These are phyloP conservation scores for Lagodon rhomboides DNA, from an alignment of 2,797 vertebrate genomes.

Conservation along the genomic window DNA sequence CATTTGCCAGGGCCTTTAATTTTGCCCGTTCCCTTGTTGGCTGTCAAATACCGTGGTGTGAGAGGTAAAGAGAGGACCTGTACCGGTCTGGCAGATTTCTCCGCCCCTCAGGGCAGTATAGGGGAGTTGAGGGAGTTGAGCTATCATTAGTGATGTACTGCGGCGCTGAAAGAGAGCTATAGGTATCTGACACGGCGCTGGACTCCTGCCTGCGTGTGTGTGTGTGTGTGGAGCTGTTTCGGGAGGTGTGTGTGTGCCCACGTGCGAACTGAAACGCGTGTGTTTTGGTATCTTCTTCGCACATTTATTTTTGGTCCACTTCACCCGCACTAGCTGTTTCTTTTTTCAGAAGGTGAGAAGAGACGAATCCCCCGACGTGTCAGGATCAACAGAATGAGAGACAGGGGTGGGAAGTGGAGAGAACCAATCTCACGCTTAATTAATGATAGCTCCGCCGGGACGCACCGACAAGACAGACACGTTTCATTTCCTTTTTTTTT, in stretches of 20 bases:
- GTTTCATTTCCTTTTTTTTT: conserved; percentile 46
- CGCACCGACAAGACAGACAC: conserved; percentile 36
- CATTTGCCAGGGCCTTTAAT: conserved; percentile 79
- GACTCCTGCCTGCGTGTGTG: conserved; percentile 16
- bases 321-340: conserved; percentile 50
- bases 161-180: conserved; percentile 64
- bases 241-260: conserved; percentile 1
- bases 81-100: conserved; percentile 72
- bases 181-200: conserved; percentile 52
- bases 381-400: conserved; percentile 62
- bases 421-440: conserved; percentile 83
- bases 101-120: conserved; percentile 63
- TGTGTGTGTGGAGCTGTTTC: conserved; percentile 27
- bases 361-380: conserved; percentile 62
- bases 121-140: conserved; percentile 66
- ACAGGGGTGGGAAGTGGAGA: conserved; percentile 55
- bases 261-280: conserved; percentile 21
- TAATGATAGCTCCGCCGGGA: conserved; percentile 75
- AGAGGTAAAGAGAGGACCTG: conserved; percentile 68
- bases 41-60: conserved; percentile 69
- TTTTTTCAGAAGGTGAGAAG: conserved; percentile 60
- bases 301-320: conserved; percentile 60
- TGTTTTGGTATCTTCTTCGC: conserved; percentile 41
- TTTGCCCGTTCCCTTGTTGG: conserved; percentile 73
- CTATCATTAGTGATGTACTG: conserved; percentile 77